Conservation (phyloP, 2,113 vertebrate species). For the Cnemophilus loriae region DNA sequence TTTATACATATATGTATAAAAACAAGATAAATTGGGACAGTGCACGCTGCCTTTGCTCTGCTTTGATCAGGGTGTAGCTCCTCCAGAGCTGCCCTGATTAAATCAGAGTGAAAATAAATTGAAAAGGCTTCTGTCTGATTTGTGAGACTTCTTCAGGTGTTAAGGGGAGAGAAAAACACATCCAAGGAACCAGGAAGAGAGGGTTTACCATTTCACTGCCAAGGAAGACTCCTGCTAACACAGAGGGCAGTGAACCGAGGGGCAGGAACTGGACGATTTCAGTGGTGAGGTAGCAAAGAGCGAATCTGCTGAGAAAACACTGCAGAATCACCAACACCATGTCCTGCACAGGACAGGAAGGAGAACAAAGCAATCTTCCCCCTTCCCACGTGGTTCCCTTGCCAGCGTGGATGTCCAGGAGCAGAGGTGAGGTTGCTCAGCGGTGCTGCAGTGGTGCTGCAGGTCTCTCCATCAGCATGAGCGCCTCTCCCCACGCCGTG, state of each 20-base stretch:
- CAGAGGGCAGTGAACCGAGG: neutral
- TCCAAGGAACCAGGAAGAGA: neutral
- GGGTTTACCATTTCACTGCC: neutral
- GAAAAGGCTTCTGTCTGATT: neutral
- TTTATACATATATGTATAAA: neutral
- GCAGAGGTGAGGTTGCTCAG: neutral
- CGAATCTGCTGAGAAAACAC: neutral
- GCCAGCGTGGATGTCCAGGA: neutral
- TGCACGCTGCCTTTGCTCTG: neutral
- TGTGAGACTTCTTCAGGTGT: neutral
- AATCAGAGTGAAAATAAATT: neutral
- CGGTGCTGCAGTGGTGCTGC: neutral
- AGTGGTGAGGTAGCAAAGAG: neutral
- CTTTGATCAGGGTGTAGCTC: constrained; percentile 36
- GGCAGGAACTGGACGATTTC: neutral
- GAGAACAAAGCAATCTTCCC: neutral
- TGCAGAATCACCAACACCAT: rapidly evolving
- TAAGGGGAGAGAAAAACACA: neutral
- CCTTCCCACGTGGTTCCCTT: rapidly evolving
- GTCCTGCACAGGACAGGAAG: neutral
- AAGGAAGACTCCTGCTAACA: neutral
- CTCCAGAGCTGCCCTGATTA: constrained; percentile 36
- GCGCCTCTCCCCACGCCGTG: neutral
- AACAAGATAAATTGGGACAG: neutral
- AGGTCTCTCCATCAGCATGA: neutral